Base-by-base conservation (phyloP, 2,888 invertebrate species). In the Amiota mariae region DNA sequence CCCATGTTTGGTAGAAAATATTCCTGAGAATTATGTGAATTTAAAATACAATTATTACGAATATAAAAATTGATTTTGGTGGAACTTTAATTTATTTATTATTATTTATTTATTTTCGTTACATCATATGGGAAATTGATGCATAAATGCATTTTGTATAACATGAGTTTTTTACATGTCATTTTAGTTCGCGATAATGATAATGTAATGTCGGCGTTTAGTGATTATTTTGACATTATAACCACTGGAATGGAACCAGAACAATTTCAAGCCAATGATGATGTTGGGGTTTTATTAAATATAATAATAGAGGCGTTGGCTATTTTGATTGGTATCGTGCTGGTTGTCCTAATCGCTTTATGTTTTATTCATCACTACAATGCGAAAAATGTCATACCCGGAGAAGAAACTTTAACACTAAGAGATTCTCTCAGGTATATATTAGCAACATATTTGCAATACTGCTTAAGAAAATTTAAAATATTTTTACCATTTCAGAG, bases 191-290 rank as follows among this genome's bases (percentile, higher is more conserved):
- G 88, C 18, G 86, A 88, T 24, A 81, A 81, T 49, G 79, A 90
- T 61, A 88, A 91, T 70, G 87, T 91, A 79, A 86, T 94, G 76
- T 91, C 93, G 1, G 92, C 94, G 8, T 96, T 94, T 86, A 96
- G 96, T 85, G 93, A 93, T 74, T 97, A 95, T 87, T 93, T 96
- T 78, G 92, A 93, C 79, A 92, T 93, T 66, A 91, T 96, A 80
- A 93, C 93, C 86, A 94, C 95, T 0, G 94, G 95, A n/a, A 92
- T 94, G 4, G 77, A 82, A 49, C 82, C 89, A 2, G 87, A 88
- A 36, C 87, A 89, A 4, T 90, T 90, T 0, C 91, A 91, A 0
- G 80, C 89, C 0, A 84, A 89, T 0, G 88, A 90, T 4, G 88
- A 90, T n/a, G 89, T 91, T 0, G 85, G 90, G 51, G 85, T 88